phyloP scores from a whole-genome alignment of 2,797 vertebrate genomes.

The Potorous gilbertii region DNA sequence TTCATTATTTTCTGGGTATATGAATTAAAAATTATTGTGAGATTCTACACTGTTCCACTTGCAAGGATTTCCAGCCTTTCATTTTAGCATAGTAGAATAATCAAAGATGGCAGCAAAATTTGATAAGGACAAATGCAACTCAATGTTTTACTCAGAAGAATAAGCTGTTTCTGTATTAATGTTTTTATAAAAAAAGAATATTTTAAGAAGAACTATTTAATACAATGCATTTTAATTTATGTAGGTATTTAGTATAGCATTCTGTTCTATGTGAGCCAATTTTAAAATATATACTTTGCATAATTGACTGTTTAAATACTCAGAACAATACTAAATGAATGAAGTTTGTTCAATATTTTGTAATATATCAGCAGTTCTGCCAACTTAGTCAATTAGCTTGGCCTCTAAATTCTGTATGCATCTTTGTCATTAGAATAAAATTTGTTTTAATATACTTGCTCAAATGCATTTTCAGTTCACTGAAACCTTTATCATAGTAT shows the following conservation, averaged over 20 bases:
- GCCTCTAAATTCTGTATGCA: constrained; percentile 57
- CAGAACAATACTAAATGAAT: constrained; percentile 60
- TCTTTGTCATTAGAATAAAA: constrained; percentile 47
- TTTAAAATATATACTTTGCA: not conserved
- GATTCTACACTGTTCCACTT: not conserved
- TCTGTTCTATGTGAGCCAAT: not conserved
- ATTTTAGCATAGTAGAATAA: constrained; percentile 29
- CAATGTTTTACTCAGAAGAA: not conserved
- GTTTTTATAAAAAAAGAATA: not conserved
- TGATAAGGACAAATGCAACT: not conserved
- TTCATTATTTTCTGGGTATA: not conserved
- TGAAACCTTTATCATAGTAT: constrained; percentile 26
- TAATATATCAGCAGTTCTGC: constrained; percentile 68
- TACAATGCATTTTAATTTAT: not conserved
- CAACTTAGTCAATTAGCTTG: constrained; percentile 61
- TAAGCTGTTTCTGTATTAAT: not conserved
- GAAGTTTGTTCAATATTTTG: constrained; percentile 64
- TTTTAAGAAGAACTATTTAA: not conserved
- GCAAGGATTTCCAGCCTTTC: constrained; percentile 7
- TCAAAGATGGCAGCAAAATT: not conserved
- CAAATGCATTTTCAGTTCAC: constrained; percentile 25
- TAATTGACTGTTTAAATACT: constrained; percentile 60
- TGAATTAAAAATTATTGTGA: not conserved
- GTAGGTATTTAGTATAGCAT: not conserved
- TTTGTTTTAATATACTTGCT: not conserved